phyloP scores from a whole-genome alignment of 2,113 vertebrate species.

The Dasyurus viverrinus region DNA sequence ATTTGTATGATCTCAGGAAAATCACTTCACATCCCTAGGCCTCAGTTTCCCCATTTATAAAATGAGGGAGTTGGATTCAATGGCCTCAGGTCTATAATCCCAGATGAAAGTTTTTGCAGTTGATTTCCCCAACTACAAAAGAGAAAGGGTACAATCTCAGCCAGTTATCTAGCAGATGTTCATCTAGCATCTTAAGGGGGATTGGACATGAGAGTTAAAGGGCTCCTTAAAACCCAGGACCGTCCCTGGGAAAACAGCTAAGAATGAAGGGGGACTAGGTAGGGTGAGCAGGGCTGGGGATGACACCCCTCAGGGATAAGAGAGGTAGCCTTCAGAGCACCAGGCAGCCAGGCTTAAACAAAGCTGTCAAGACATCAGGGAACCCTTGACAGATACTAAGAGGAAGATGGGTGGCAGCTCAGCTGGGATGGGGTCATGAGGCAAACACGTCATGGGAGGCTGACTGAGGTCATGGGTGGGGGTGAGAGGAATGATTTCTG shows the following conservation, averaged over 20 bases:
- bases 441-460: not conserved
- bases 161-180: not conserved
- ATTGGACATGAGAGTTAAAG: not conserved
- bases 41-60: not conserved
- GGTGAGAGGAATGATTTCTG: not conserved
- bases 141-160: not conserved
- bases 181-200: not conserved
- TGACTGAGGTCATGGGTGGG: not conserved
- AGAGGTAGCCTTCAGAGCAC: not conserved
- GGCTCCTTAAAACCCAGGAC: not conserved
- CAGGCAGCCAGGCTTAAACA: not conserved
- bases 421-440: not conserved
- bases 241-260: not conserved
- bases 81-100: not conserved
- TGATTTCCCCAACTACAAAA: not conserved
- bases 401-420: not conserved
- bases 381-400: not conserved
- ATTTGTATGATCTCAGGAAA: not conserved
- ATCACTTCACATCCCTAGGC: not conserved
- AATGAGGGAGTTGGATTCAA: not conserved
- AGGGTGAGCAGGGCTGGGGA: not conserved
- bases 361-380: not conserved
- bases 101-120: not conserved
- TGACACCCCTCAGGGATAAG: not conserved
- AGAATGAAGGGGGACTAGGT: not conserved